Percentiles rank a stretch among this genome's conserved stretches.
Conservation (phyloP, 2,797 vertebrate genomes). For the Xerus rutilus region DNA sequence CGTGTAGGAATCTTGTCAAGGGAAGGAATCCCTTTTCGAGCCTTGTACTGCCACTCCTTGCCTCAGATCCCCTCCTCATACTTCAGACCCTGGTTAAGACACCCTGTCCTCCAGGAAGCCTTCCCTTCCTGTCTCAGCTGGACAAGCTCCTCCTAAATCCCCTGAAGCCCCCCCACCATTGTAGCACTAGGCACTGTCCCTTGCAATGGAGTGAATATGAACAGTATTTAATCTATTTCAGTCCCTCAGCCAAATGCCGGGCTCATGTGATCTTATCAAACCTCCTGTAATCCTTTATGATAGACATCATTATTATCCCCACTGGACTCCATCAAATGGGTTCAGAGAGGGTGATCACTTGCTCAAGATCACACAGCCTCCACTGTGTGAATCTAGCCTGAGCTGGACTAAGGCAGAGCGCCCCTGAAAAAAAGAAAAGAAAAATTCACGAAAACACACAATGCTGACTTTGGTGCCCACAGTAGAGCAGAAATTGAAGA, state of each 20-base stretch:
- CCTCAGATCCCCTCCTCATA: not conserved
- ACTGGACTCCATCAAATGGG: not conserved
- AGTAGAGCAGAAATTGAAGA: not conserved
- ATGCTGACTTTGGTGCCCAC: not conserved
- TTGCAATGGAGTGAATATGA: not conserved
- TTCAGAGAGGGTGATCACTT: not conserved
- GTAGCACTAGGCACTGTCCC: not conserved
- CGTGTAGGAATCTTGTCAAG: not conserved
- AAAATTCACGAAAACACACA: not conserved
- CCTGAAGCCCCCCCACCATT: not conserved
- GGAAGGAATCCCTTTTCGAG: not conserved
- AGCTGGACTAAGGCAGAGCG: not conserved
- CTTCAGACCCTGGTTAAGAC: not conserved
- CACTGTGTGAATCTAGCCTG: not conserved
- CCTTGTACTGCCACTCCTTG: not conserved
- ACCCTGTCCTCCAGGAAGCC: conserved; percentile 38
- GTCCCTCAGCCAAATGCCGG: not conserved
- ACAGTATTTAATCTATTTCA: not conserved
- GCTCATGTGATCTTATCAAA: not conserved
- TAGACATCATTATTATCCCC: not conserved
- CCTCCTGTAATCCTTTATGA: not conserved
- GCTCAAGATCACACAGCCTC: not conserved
- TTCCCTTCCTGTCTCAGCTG: not conserved
- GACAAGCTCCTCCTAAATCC: not conserved
- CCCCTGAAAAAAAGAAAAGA: not conserved